Base-by-base conservation (phyloP, 2,797 vertebrate species). In the Amazona ochrocephala region DNA sequence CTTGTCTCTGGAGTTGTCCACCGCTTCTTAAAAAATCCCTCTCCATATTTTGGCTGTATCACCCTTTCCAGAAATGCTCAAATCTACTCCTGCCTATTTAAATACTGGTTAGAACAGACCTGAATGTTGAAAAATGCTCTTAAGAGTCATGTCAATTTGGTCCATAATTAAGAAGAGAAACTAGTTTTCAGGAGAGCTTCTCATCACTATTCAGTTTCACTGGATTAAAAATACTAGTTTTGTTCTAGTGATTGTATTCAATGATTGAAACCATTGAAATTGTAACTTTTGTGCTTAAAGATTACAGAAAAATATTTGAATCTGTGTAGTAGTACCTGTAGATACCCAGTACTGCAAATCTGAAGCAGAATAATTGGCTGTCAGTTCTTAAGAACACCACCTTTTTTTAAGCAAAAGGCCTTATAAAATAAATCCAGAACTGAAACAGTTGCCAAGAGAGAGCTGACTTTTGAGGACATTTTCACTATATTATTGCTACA, bases 91-190 rank as follows among this genome's bases (percentile, higher is more conserved):
- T 60, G 7, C 9, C 34, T 61, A 56, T 12, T 90, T 39, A 84
- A 88, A 77, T 37, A 61, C 8, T 11, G 21, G 8, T 80, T 74
- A 60, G 65, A 87, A 84, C 1, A 90, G 9, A 67, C 8, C 3
- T 41, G 11, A 81, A 64, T 24, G 17, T 5, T 54, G n/a, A 51
- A 66, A 88, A 30, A 72, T 44, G 16, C 24, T 77, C 39, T 53
- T 41, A 34, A 0, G 0, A 62, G 10, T 47, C 41, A 77, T 10
- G n/a, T 5, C 56, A 60, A 44, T 61, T 84, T 1, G 1, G 41
- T 48, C 32, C 27, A 26, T 20, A 50, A 41, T 80, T 74, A 66
- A 77, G 61, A 71, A 48, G 8, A 72, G 11, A 82, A 3, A 37
- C 12, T 26, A 39, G 6, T 8, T 22, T 86, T 62, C 29, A 34